Conservation (phyloP, 1,140 invertebrate genomes). For the Drosophila kohkoa region DNA sequence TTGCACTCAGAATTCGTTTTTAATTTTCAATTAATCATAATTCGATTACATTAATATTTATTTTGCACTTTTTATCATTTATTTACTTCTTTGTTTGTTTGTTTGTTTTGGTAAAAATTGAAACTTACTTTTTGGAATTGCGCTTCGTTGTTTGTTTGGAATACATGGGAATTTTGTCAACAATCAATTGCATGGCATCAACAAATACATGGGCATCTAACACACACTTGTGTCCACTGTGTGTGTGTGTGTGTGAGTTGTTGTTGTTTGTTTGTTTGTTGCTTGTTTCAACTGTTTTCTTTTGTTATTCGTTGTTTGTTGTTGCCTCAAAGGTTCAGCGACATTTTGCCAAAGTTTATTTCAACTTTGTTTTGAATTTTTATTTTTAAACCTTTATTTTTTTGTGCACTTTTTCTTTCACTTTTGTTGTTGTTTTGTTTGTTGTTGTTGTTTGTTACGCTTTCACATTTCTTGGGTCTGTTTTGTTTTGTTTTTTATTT, state of each 20-base stretch:
- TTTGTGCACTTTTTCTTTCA: constrained; percentile 60
- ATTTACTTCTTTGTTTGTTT: constrained; percentile 9
- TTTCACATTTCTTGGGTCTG: constrained; percentile 72
- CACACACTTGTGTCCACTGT: constrained; percentile 44
- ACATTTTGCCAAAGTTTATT: constrained; percentile 53
- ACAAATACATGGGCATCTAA: constrained; percentile 75
- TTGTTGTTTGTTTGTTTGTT: constrained; percentile 51
- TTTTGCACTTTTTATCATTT: constrained; percentile 16
- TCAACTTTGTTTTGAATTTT: constrained; percentile 34
- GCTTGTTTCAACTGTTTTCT: constrained; percentile 19
- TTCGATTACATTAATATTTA: constrained; percentile 13
- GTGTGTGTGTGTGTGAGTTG: constrained; percentile 42
- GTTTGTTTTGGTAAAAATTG: constrained; percentile 7
- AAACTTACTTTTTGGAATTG: constrained; percentile 85
- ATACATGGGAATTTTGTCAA: constrained; percentile 85
- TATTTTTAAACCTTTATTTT: constrained; percentile 38
- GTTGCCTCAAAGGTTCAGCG: constrained; percentile 53
- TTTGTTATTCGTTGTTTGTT: constrained; percentile 14
- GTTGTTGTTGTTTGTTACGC: constrained; percentile 64
- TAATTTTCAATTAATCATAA: not conserved
- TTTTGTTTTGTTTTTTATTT: constrained; percentile 33
- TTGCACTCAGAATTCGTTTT: constrained; percentile 24
- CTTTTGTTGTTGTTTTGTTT: constrained; percentile 49
- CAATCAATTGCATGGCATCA: constrained; percentile 84
- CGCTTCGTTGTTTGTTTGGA: constrained; percentile 85